phyloP scores from a whole-genome alignment of 2,888 invertebrate species.

The Hydriomena furcata region DNA sequence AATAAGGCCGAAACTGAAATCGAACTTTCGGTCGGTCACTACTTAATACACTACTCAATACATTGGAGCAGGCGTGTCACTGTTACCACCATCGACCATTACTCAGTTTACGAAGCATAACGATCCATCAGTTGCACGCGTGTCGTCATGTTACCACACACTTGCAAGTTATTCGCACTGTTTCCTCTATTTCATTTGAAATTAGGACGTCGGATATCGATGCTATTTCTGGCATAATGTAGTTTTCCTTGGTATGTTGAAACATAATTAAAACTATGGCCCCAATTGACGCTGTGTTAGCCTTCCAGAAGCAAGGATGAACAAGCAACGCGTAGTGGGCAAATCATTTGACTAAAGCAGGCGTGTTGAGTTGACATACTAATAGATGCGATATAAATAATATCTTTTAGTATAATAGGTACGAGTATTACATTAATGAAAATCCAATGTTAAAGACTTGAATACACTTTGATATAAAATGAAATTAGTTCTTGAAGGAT shows the following conservation, averaged over 20 bases:
- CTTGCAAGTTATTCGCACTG: background rate
- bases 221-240: background rate
- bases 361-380: too few species aligned
- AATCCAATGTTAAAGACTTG: too few species aligned
- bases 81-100: background rate
- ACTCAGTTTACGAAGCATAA: background rate
- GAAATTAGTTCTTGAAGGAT: background rate
- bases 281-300: too few species aligned
- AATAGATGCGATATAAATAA: too few species aligned
- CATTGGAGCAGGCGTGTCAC: background rate
- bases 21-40: too few species aligned
- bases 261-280: too few species aligned
- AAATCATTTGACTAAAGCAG: too few species aligned
- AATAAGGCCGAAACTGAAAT: too few species aligned
- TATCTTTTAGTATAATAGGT: too few species aligned
- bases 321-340: too few species aligned
- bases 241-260: background rate
- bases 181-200: slow-evolving; percentile 7
- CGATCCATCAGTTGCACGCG: background rate
- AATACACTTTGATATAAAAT: background rate
- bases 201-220: slow-evolving; percentile 1
- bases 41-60: too few species aligned
- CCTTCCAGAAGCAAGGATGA: too few species aligned
- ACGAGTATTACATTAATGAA: background rate
- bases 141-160: slow-evolving; percentile 9